Base-by-base conservation (phyloP, 2,113 vertebrate genomes). In the Pycnonotus jocosus region DNA sequence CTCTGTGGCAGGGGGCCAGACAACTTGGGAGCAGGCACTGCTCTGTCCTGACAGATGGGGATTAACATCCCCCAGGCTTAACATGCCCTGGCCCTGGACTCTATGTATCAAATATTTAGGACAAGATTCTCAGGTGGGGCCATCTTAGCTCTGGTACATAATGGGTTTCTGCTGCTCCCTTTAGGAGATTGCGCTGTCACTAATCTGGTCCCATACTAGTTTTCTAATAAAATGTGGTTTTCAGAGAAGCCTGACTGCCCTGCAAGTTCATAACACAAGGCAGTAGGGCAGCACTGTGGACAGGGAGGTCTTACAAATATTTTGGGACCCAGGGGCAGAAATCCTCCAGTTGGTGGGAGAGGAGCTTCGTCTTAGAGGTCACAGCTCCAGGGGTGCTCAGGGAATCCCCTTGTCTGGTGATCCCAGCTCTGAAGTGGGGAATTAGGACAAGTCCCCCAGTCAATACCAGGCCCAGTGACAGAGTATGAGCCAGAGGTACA, bases 21-120 rank as follows among this genome's bases (percentile, higher is more conserved):
- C 88, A 78, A 30, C 91, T 87, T 82, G 93, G 96, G 91, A 94
- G 70, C 50, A 92, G 93, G 90, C 88, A 65, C 37, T 11, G 60
- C 94, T 95, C 86, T 0, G 30, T 88, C 86, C 94, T 83, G 86
- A 88, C 94, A 96, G 90, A 97, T 94, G 92, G 80, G 76, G 85
- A 97, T 96, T 95, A 96, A 94, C 4, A 0, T 76, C 40, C 86
- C 81, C 42, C 60, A 40, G 60, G 50, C 44, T 23, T 56, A 40
- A 48, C 60, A 7, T 38, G 65, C 77, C 66, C 69, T 65, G 83
- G 77, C 57, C 5, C 7, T 68, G 66, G 87, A 51, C 68, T 77
- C 60, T 72, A 12, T 81, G 1, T 82, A 82, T 72, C 78, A 92
- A 94, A 81, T 93, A 70, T 62, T 50, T 4, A 4, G 60, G 70